Percentiles rank a stretch among this genome's conserved stretches.
These are phyloP conservation scores for Phengaris arion DNA, from an alignment of 2,888 invertebrate species.

Conservation along the genomic window DNA sequence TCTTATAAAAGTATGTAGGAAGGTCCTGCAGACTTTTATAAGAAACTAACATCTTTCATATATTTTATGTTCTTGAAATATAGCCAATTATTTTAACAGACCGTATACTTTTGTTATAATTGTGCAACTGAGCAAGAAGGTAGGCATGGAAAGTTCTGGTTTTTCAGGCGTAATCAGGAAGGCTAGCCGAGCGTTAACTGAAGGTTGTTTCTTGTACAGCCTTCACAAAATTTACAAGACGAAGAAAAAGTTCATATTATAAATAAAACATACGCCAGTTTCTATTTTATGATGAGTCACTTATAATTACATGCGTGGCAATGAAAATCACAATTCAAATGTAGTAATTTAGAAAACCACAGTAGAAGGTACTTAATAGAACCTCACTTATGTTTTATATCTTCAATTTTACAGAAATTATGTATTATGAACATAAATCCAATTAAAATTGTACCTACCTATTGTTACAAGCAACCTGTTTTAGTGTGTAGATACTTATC, in stretches of 20 bases:
- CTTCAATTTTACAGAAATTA: neutral
- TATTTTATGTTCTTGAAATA: no score
- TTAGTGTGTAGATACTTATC: neutral
- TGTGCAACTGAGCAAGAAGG: neutral
- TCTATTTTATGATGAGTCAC: neutral
- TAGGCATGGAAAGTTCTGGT: constrained; percentile 32
- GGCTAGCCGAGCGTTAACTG: constrained; percentile 53
- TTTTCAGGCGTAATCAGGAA: constrained; percentile 43
- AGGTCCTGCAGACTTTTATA: no score
- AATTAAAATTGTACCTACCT: neutral
- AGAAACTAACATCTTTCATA: neutral
- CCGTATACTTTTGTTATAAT: neutral
- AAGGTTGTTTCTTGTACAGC: constrained; percentile 47
- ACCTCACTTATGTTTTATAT: neutral
- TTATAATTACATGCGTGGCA: neutral
- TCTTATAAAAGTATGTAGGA: no score
- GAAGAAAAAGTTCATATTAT: constrained; percentile 7
- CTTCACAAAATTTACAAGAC: constrained; percentile 38
- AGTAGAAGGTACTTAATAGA: no score
- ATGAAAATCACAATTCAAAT: constrained; percentile 10
- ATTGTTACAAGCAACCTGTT: neutral
- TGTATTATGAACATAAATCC: neutral
- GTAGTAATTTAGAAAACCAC: neutral
- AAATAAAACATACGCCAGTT: constrained; percentile 3
- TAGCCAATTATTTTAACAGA: neutral